Percentiles rank a stretch among this genome's conserved stretches.
These are phyloP conservation scores for Eristalis tenax DNA, from an alignment of 2,888 invertebrate species.

Conservation along the genomic window DNA sequence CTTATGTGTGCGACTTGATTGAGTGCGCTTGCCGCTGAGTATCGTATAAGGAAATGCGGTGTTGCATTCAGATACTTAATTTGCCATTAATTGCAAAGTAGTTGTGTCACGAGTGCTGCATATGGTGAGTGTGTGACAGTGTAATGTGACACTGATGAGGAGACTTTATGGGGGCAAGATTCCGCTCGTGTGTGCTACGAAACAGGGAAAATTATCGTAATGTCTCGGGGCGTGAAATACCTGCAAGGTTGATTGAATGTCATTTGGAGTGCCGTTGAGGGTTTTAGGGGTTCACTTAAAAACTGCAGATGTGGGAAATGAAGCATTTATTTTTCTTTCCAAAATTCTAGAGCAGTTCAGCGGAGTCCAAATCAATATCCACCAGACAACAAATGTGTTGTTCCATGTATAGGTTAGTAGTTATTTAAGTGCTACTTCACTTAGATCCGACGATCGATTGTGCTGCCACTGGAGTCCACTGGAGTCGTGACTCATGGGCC, in stretches of 20 bases:
- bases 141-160: slow-evolving; percentile 60
- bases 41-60: slow-evolving; percentile 45
- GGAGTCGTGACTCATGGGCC: too few relatives aligned
- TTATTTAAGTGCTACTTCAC: too few relatives aligned
- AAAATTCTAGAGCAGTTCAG: too few relatives aligned
- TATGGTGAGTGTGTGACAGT: slow-evolving; percentile 8
- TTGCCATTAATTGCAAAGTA: slow-evolving; percentile 39
- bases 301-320: neutral
- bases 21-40: neutral
- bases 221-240: neutral
- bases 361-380: too few relatives aligned
- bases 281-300: too few relatives aligned
- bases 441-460: too few relatives aligned
- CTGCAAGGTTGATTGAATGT: too few relatives aligned
- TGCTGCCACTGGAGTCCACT: too few relatives aligned
- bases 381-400: too few relatives aligned
- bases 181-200: neutral
- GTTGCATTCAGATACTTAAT: slow-evolving; percentile 48
- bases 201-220: neutral
- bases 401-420: too few relatives aligned
- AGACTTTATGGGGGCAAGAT: slow-evolving; percentile 19
- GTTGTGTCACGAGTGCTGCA: slow-evolving; percentile 3
- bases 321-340: too few relatives aligned
- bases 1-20: neutral
- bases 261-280: neutral